phyloP scores from a whole-genome alignment of 2,888 invertebrate genomes.

The Halocaridina rubra region DNA sequence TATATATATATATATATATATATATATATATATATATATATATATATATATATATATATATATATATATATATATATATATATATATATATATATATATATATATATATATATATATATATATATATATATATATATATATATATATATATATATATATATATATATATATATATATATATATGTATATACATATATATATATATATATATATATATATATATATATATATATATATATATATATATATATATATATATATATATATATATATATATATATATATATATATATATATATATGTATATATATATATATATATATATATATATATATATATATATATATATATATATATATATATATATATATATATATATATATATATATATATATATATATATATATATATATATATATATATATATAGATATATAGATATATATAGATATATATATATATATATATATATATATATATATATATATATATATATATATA shows the following conservation, averaged over 20 bases:
- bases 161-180: constrained; percentile 21
- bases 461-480: background rate
- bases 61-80: background rate
- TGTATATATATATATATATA: constrained; percentile 1
- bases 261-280: background rate
- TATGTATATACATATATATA: background rate
- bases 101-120: constrained; percentile 5
- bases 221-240: background rate
- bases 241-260: background rate
- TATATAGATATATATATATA: background rate
- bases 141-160: background rate
- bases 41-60: background rate
- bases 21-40: background rate
- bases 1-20: background rate
- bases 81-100: constrained; percentile 9
- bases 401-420: background rate
- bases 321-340: background rate
- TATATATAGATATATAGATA: background rate
- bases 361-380: background rate
- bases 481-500: background rate
- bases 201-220: background rate
- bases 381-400: background rate
- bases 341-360: background rate
- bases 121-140: constrained; percentile 16
- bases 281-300: constrained; percentile 1